Evolutionary conservation across 2,888 invertebrate genomes (phyloP).

Genomic region (Esperia sulphurella): DNA sequence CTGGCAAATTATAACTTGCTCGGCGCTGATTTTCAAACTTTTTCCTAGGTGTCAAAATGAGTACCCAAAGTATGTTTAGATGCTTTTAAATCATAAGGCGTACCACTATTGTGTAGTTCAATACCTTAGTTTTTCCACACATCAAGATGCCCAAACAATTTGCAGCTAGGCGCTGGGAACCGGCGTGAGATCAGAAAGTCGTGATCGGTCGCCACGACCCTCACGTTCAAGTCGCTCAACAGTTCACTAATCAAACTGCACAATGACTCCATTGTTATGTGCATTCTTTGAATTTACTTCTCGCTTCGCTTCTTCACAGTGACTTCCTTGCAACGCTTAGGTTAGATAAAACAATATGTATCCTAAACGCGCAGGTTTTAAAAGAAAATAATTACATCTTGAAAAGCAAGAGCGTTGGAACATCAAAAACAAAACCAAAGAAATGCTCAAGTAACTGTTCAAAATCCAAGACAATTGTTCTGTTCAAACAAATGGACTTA

Average conservation of each 20-base stretch:
- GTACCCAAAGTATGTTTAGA: too few species aligned
- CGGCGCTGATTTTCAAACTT: too few species aligned
- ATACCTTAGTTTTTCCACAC: conserved; percentile 36
- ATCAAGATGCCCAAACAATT: conserved; percentile 43
- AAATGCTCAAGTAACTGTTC: too few species aligned
- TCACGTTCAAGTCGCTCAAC: conserved; percentile 44
- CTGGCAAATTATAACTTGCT: too few species aligned
- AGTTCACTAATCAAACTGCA: conserved; percentile 61
- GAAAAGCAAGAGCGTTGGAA: too few species aligned
- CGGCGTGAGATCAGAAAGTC: conserved; percentile 63
- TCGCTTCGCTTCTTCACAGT: conserved; percentile 36
- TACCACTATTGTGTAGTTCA: conserved; percentile 2
- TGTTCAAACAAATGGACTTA: conserved; percentile 14
- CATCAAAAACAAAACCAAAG: too few species aligned
- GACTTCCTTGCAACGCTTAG: conserved; percentile 32
- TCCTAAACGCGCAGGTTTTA: too few species aligned
- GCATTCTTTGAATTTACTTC: conserved; percentile 41
- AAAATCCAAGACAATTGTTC: not conserved
- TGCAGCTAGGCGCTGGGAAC: conserved; percentile 56
- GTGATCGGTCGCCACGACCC: conserved; percentile 59
- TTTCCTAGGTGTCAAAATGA: too few species aligned
- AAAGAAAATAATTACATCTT: too few species aligned
- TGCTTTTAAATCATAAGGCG: not conserved
- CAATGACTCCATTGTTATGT: conserved; percentile 63
- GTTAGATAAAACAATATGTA: not conserved